Evolutionary conservation across 92 coral and sea anemone genomes (phyloP), one percentile per base, ranked within the genome.

Genomic region (Phenganax marumi): DNA sequence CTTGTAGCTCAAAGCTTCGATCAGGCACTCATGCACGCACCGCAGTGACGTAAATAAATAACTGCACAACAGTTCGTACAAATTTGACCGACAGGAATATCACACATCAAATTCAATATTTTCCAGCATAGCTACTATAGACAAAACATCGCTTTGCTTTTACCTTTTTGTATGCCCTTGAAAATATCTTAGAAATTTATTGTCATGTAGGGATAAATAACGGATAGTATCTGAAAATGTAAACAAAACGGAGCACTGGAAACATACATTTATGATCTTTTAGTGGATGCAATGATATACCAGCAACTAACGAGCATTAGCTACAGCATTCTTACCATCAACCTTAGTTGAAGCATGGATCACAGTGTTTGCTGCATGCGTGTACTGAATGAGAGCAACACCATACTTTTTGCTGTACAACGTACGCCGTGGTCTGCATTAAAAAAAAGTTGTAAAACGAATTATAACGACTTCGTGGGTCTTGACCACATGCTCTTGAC

Each of bases 91-190:
- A 49, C 0, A 53, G 19, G 24, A 18, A 8, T 16, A 25, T 47
- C 18, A 24, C 43, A 49, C 62, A 17, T 18, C 12, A 10, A 12
- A n/a, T 11, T 14, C 63, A 1, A 56, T 8, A 19, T 14, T 14
- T 56, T 56, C 1, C 21, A 12, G 11, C 50, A 52, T 12, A 70
- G 8, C 22, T 57, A 33, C 43, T 33, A 33, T 33, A 33, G 43
- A 33, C 43, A 33, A 33, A 33, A 33, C 5, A 33, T 33, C 43
- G 5, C 43, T 33, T 33, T 33, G 43, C 43, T 53, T 85, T 74
- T 54, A 92, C 98, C 97, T 95, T 86, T 86, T 95, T 52, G 98
- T 92, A 87, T 95, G 98, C n/a, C 98, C 98, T 52, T 91, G 93
- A 76, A 95, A 95, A 75, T 95, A 95, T 88, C 98, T 90, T 58